Conservation (phyloP, 2,797 vertebrate genomes). For the Cynodonichthys magdalenae region DNA sequence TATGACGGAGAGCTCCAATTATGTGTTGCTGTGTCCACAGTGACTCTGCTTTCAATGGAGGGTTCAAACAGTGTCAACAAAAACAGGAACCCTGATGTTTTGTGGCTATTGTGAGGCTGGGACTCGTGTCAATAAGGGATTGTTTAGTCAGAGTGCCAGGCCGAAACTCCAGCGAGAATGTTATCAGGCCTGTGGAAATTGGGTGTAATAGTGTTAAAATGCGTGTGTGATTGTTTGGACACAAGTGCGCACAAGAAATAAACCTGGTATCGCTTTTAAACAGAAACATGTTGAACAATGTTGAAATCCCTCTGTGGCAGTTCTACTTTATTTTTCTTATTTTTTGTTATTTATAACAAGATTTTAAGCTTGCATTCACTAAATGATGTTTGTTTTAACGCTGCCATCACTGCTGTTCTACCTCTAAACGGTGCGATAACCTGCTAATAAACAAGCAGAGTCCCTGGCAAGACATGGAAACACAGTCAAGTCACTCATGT, state of each 20-base stretch:
- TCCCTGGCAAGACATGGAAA: constrained; percentile 60
- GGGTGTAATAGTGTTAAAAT: constrained; percentile 80
- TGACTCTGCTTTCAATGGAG: constrained; percentile 83
- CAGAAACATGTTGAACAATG: no score
- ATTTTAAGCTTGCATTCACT: no score
- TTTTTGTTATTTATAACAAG: no score
- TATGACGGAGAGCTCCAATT: constrained; percentile 80
- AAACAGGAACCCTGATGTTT: constrained; percentile 86
- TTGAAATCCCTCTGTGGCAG: no score
- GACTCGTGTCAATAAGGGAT: constrained; percentile 87
- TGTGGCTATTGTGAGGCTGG: constrained; percentile 85
- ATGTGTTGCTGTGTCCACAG: constrained; percentile 83
- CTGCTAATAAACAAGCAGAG: constrained; percentile 77
- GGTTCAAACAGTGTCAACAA: constrained; percentile 86
- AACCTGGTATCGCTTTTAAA: constrained; percentile 35
- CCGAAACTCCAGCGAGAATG: constrained; percentile 87
- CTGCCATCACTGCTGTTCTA: constrained; percentile 60
- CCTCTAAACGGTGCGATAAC: constrained; percentile 75
- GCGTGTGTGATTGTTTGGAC: constrained; percentile 81
- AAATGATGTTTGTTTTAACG: constrained; percentile 18
- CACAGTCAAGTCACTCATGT: constrained; percentile 80
- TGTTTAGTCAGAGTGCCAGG: constrained; percentile 87
- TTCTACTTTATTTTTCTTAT: no score
- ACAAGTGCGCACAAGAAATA: constrained; percentile 64
- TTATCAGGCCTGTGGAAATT: constrained; percentile 89